Base-by-base conservation (phyloP, 2,888 invertebrate genomes). In the Rhogogaster chlorosoma region DNA sequence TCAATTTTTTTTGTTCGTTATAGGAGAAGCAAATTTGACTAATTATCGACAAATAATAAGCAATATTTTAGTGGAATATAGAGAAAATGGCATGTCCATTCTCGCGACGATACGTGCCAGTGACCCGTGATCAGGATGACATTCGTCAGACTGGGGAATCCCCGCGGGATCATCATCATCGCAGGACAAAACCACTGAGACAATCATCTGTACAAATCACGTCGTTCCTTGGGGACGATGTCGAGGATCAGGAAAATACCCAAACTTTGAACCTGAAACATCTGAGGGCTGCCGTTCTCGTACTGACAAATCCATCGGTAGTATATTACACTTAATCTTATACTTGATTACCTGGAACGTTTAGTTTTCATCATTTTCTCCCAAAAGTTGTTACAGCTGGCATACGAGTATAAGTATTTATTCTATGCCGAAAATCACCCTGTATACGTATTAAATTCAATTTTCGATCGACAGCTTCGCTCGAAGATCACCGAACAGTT, bases 261-360 rank as follows among this genome's bases (percentile, higher is more conserved):
- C 95, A 95, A 90, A 96, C 96, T 1, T 94, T 97, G 87, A 97
- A 97, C 88, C 93, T 98, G 92, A 97, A 97, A 93, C 96, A 97
- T 92, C 94, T 98, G 89, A 97, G 97, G 91, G 96, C 97, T 91
- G 98, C 98, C 57, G 95, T 98, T 88, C 96, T 97, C 90, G 95
- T 97, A 86, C 94, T 98, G 87, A 98, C 97, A 49, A 96, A 97
- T 70, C 98, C 98, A 85, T 96, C 97, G 95, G 97, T 98, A 94
- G 95, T 83, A 83, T n/a, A n/a, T n/a, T n/a, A n/a, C n/a, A n/a
- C n/a, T n/a, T n/a, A n/a, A n/a, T n/a, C n/a, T n/a, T n/a, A n/a
- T 67, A 32, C 9, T 26, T 36, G 22, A 10, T 1, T 84, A 32
- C 53, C 75, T 84, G 61, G 36, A 64, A 22, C 75, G 49, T 9